phyloP scores from a whole-genome alignment of 92 coral and sea anemone genomes.

The Heteractis magnifica region DNA sequence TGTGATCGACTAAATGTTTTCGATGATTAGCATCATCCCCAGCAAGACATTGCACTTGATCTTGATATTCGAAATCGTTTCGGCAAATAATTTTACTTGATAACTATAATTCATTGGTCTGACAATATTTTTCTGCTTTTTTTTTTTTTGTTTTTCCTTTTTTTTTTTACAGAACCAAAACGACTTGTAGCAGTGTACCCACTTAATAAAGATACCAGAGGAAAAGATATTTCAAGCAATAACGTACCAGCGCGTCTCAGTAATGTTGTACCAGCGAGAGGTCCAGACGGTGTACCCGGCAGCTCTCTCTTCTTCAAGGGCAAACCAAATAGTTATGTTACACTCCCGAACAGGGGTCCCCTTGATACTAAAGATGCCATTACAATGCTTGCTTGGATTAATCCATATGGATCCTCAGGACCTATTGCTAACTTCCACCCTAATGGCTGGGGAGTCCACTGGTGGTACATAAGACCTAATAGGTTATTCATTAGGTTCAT shows the following conservation, averaged over 20 bases:
- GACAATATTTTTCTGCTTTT: background rate
- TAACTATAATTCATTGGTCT: no score
- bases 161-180: constrained; percentile 14
- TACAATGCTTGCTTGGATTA: constrained; percentile 72
- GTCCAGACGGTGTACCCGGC: constrained; percentile 66
- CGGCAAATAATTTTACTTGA: no score
- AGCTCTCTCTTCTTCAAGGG: constrained; percentile 65
- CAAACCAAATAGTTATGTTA: constrained; percentile 61
- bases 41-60: no score
- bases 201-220: constrained; percentile 40
- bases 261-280: constrained; percentile 49
- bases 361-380: constrained; percentile 71
- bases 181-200: constrained; percentile 66
- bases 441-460: constrained; percentile 74
- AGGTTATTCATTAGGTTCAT: constrained; percentile 60
- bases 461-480: constrained; percentile 58
- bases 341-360: constrained; percentile 73
- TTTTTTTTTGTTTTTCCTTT: background rate
- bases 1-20: no score
- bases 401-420: constrained; percentile 59
- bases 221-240: constrained; percentile 57
- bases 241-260: constrained; percentile 63
- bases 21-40: no score
- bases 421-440: constrained; percentile 84
- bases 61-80: no score